A percentile compares a stretch with the other conserved stretches of the same genome.
These are phyloP conservation scores for Chrysomallon squamiferum DNA, from an alignment of 1,140 invertebrate species.

Conservation along the genomic window DNA sequence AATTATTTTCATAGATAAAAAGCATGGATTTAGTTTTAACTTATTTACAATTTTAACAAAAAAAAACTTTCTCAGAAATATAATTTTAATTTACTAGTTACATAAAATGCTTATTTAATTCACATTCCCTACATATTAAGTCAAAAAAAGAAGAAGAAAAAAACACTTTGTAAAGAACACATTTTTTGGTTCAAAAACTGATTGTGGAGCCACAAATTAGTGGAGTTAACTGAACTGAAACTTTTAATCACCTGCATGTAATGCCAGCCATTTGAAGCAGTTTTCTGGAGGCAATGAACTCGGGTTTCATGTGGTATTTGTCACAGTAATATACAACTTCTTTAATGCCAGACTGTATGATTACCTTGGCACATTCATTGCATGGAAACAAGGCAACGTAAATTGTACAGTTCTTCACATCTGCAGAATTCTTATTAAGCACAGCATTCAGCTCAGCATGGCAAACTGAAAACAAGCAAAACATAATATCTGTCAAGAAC, in stretches of 20 bases:
- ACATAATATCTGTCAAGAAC: neutral
- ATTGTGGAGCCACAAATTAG: neutral
- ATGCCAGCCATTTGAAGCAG: slow-evolving; percentile 83
- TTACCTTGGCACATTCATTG: slow-evolving; percentile 95
- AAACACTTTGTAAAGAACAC: no score
- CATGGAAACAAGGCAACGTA: slow-evolving; percentile 93
- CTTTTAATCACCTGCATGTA: slow-evolving; percentile 64
- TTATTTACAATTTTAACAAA: no score
- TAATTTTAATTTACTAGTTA: no score
- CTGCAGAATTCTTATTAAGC: slow-evolving; percentile 83
- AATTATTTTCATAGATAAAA: no score
- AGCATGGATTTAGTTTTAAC: no score
- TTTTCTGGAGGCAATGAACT: slow-evolving; percentile 75
- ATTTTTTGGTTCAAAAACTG: neutral
- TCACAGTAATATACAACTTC: slow-evolving; percentile 79
- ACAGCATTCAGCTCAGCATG: slow-evolving; percentile 98
- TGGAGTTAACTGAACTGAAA: neutral
- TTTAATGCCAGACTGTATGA: slow-evolving; percentile 93
- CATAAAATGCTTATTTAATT: no score
- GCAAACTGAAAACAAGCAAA: slow-evolving; percentile 76
- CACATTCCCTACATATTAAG: no score
- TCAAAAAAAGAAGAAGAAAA: no score
- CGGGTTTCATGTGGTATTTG: slow-evolving; percentile 75
- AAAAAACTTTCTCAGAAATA: no score
- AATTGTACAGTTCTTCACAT: slow-evolving; percentile 80